Base-by-base conservation (phyloP, 2,888 invertebrate species). In the Deilephila elpenor region DNA sequence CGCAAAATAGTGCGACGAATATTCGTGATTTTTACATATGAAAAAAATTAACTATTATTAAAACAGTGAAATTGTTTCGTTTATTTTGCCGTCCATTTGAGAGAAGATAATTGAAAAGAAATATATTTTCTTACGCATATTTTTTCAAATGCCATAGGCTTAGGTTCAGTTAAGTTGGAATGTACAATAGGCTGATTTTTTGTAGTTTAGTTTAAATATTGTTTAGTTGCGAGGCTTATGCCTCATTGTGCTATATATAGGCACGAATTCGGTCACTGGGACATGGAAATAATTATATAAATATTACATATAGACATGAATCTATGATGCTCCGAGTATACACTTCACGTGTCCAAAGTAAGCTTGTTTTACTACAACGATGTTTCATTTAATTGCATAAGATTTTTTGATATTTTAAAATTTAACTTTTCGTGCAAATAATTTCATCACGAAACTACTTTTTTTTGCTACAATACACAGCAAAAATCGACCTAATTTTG, bases 71-170 rank as follows among this genome's bases (percentile, higher is more conserved):
- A 25, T 20, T 14, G 51, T 25, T 14, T 67, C 25, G 6, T 67
- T 67, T 67, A 20, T 67, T 44, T 67, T 67, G 51, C 67, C 67
- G 67, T 67, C 67, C 67, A 67, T 67, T 67, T 17, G 60, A 44
- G 14, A 20, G 20, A 17, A 17, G 67, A 67, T 20, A 44, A 3
- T 44, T 67, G 14, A 14, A 32, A 17, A 72, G 17, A 60, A 71
- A 72, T 62, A 34, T 72, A 72, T 51, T 62, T 72, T 72, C 61
- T 34, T 53, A 61, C 17, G 61, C 51, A 61, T 72, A 29, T 72
- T 62, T 62, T 61, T 29, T 20, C 51, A 64, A 34, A 62, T 14
- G 44, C 67, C 11, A 17, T 37, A 37, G 64, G 37, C 44, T 64
- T 64, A 37, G n/a, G n/a, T 59, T 59, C 25, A 14, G 37, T 3